These are phyloP conservation scores for Oriolus oriolus DNA, from an alignment of 2,113 vertebrate genomes.

Conservation along the genomic window DNA sequence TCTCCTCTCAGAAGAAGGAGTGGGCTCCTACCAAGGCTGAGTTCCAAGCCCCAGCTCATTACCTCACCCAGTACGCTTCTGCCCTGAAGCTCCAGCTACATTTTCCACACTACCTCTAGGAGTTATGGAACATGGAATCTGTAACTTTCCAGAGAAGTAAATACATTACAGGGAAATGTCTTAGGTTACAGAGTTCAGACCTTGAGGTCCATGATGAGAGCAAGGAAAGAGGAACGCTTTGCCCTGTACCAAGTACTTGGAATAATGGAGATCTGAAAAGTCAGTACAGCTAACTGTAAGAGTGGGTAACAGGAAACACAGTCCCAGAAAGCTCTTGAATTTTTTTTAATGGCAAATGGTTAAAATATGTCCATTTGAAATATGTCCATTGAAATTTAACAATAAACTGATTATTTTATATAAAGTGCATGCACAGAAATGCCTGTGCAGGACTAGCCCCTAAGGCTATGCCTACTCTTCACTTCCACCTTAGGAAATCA, in stretches of 20 bases:
- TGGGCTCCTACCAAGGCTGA: not conserved
- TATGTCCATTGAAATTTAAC: not conserved
- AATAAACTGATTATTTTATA: not conserved
- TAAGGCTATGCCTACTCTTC: not conserved
- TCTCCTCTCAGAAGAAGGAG: not conserved
- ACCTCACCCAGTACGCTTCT: not conserved
- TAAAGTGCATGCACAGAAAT: not conserved
- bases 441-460: not conserved
- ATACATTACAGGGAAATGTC: not conserved
- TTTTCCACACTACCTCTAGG: constrained; percentile 2
- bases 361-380: not conserved
- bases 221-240: not conserved
- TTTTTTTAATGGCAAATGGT: not conserved
- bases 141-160: constrained; percentile 7
- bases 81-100: constrained; percentile 16
- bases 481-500: not conserved
- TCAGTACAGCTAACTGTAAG: not conserved
- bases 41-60: not conserved
- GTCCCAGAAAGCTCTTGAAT: not conserved
- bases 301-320: not conserved
- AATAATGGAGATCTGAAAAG: not conserved
- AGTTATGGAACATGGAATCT: not conserved
- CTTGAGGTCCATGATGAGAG: not conserved
- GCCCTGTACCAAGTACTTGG: not conserved
- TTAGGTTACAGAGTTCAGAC: constrained; percentile 2